A percentile compares a stretch with the other conserved stretches of the same genome.
Conservation (phyloP, 2,888 invertebrate species). For the Meta bourneti region DNA sequence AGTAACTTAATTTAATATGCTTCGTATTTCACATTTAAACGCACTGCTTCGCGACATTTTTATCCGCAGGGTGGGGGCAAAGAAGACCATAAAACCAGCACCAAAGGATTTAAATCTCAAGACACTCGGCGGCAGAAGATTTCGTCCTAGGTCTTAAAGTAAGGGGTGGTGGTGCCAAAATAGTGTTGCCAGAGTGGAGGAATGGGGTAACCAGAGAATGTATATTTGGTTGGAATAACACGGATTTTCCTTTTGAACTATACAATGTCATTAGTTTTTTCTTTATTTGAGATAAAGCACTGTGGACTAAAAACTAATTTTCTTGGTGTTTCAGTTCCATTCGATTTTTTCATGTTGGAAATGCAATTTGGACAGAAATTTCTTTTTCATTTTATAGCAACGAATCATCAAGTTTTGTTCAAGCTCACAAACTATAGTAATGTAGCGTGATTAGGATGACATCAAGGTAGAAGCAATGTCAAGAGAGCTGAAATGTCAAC, state of each 20-base stretch:
- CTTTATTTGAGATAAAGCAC: too few species aligned
- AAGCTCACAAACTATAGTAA: too few species aligned
- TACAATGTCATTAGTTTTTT: not conserved
- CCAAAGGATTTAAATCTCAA: constrained; percentile 44
- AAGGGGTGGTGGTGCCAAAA: not conserved
- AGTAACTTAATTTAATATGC: constrained; percentile 21
- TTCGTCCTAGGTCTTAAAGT: not conserved
- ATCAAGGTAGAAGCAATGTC: too few species aligned
- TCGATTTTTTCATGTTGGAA: too few species aligned
- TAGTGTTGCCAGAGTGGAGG: not conserved
- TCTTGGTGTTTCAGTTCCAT: too few species aligned
- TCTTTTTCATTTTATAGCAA: too few species aligned
- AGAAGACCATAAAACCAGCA: constrained; percentile 36
- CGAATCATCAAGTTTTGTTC: too few species aligned
- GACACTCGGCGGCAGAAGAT: not conserved
- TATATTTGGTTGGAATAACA: constrained; percentile 5
- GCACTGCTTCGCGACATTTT: not conserved
- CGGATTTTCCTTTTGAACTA: not conserved
- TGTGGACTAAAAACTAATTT: too few species aligned
- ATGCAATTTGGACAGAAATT: too few species aligned
- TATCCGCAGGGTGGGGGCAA: not conserved
- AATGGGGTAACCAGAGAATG: not conserved
- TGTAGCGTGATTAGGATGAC: too few species aligned
- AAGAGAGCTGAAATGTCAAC: too few species aligned
- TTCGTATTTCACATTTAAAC: constrained; percentile 40